Conservation (phyloP, 1,140 invertebrate genomes). For the Drosophila pruinosa region DNA sequence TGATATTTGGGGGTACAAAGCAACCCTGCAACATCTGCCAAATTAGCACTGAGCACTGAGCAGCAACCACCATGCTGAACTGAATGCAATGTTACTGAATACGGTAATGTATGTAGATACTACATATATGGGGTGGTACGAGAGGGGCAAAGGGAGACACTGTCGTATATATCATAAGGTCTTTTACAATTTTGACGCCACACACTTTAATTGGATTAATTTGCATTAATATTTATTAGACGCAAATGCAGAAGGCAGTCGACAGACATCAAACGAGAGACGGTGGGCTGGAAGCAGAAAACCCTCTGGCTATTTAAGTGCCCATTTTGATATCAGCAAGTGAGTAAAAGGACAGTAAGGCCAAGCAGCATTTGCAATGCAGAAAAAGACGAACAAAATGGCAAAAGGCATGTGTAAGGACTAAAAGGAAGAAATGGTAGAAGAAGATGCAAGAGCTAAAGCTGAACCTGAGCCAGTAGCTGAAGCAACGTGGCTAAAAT, state of each 20-base stretch:
- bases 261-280: constrained; percentile 18
- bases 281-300: not conserved
- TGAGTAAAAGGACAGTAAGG: constrained; percentile 23
- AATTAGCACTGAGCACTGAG: constrained; percentile 63
- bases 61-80: constrained; percentile 60
- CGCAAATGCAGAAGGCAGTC: constrained; percentile 60
- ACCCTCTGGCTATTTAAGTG: constrained; percentile 68
- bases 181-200: constrained; percentile 78
- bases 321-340: constrained; percentile 62
- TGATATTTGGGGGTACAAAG: constrained; percentile 6
- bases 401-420: constrained; percentile 37
- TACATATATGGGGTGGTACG: constrained; percentile 9
- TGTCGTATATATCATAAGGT: constrained; percentile 54
- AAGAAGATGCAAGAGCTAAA: not conserved
- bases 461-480: not conserved
- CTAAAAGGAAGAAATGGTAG: not conserved
- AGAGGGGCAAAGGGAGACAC: not conserved
- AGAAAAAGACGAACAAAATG: constrained; percentile 62
- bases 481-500: constrained; percentile 69
- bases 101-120: constrained; percentile 23
- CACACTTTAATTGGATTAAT: constrained; percentile 77
- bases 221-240: constrained; percentile 80
- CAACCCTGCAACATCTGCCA: constrained; percentile 66
- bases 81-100: constrained; percentile 53
- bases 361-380: constrained; percentile 42